phyloP scores from a whole-genome alignment of 2,113 vertebrate species.

The Sitta europaea region DNA sequence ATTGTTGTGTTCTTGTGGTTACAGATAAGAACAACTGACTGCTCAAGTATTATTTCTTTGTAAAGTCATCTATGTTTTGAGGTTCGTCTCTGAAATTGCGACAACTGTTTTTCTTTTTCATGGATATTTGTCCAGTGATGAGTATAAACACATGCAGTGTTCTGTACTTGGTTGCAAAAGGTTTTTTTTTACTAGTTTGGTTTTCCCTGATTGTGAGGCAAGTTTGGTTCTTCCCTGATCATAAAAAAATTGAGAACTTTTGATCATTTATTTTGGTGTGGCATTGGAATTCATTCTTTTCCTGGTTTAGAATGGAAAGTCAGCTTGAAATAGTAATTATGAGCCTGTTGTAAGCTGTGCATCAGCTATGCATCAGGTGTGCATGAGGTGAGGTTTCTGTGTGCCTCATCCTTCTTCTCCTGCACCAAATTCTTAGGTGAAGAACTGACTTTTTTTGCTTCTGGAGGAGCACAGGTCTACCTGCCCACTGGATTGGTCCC shows the following conservation, averaged over 20 bases:
- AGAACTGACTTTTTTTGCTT: neutral
- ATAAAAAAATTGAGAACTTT: neutral
- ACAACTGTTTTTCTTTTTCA: neutral
- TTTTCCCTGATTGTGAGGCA: neutral
- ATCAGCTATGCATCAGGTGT: too few species aligned
- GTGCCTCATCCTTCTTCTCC: neutral
- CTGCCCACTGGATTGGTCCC: neutral
- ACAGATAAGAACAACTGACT: neutral
- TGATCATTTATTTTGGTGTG: neutral
- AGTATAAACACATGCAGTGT: neutral
- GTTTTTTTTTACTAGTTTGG: neutral
- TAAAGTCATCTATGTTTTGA: neutral
- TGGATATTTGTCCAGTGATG: neutral
- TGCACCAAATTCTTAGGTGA: neutral
- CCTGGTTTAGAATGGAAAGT: neutral
- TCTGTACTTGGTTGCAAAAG: neutral
- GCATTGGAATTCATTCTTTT: neutral
- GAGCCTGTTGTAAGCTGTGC: neutral
- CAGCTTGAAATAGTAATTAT: neutral
- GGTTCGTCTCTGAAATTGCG: neutral
- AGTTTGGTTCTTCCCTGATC: neutral
- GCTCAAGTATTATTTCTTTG: neutral
- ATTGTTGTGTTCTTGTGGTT: neutral
- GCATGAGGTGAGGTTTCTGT: neutral
- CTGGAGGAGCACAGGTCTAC: neutral